A percentile compares a stretch with the other conserved stretches of the same genome.
These are phyloP conservation scores for Apoda limacodes DNA, from an alignment of 2,888 invertebrate genomes.

Conservation along the genomic window DNA sequence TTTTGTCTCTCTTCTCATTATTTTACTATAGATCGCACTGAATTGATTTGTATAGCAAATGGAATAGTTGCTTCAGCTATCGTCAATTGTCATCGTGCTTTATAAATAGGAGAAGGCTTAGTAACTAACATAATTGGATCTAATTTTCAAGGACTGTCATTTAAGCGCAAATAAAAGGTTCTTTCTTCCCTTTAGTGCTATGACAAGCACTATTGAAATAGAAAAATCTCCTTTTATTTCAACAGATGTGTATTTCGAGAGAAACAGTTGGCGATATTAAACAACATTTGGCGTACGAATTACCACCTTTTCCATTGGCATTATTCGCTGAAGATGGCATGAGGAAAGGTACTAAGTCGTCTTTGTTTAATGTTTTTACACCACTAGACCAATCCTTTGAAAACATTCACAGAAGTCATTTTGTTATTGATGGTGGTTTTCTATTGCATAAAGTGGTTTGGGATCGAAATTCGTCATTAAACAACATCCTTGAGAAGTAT, in stretches of 20 bases:
- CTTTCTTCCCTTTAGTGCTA: no score
- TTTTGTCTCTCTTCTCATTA: no score
- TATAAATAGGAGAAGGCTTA: no score
- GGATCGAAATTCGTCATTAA: constrained; percentile 7
- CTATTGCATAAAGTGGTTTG: no score
- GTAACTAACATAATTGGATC: constrained; percentile 13
- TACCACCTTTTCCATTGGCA: constrained; percentile 9
- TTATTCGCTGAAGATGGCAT: constrained; percentile 13
- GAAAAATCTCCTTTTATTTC: constrained; percentile 7
- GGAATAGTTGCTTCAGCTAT: no score
- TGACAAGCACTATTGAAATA: constrained; percentile 3
- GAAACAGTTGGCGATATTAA: constrained; percentile 5
- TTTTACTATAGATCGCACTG: no score
- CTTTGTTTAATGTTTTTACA: constrained; percentile 10
- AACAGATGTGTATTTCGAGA: constrained; percentile 5
- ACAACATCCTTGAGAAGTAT: no score
- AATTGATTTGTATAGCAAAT: no score
- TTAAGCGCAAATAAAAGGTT: no score
- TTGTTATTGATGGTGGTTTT: constrained; percentile 13
- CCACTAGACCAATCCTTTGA: constrained; percentile 7
- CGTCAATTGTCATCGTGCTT: no score
- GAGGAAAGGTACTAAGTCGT: constrained; percentile 13
- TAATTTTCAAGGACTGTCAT: constrained; percentile 7
- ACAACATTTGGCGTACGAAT: constrained; percentile 4
- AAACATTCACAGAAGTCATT: constrained; percentile 5